Evolutionary conservation across 2,888 invertebrate genomes (phyloP).

Genomic region (Meganola albula): DNA sequence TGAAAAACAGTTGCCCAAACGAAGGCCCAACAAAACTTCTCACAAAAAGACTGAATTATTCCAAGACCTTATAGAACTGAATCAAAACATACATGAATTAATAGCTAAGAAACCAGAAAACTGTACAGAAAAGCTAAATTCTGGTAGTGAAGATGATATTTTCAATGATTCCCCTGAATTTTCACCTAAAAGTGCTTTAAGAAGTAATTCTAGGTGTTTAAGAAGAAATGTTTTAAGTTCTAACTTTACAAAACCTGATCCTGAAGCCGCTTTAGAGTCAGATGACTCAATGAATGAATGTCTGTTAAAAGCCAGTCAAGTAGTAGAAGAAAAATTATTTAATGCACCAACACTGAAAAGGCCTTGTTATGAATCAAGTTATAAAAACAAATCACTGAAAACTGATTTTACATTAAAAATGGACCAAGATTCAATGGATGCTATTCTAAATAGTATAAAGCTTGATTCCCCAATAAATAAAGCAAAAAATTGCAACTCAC

Average conservation of each 20-base stretch:
- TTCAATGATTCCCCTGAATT: constrained; percentile 52
- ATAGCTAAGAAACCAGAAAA: constrained; percentile 44
- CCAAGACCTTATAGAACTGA: constrained; percentile 63
- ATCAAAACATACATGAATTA: constrained; percentile 60
- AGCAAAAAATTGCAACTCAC: constrained; percentile 46
- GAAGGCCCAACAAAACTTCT: constrained; percentile 41
- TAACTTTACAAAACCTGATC: constrained; percentile 56
- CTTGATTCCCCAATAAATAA: constrained; percentile 52
- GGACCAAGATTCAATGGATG: constrained; percentile 62
- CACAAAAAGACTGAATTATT: constrained; percentile 59
- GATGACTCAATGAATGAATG: constrained; percentile 75
- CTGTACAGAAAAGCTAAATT: constrained; percentile 36
- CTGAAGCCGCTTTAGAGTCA: constrained; percentile 61
- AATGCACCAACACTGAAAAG: constrained; percentile 40
- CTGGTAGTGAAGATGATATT: constrained; percentile 61
- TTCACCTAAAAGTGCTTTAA: constrained; percentile 55
- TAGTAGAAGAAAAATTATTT: constrained; percentile 61
- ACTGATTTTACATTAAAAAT: constrained; percentile 42
- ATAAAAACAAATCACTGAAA: constrained; percentile 24
- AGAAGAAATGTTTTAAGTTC: constrained; percentile 66
- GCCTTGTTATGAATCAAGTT: constrained; percentile 29
- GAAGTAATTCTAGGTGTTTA: constrained; percentile 47
- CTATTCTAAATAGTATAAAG: constrained; percentile 55
- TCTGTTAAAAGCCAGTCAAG: constrained; percentile 66
- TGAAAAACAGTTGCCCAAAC: constrained; percentile 51